Evolutionary conservation across 2,113 vertebrate genomes (phyloP), one percentile per base, ranked within the genome.

Genomic region (Anarrhichthys ocellatus): DNA sequence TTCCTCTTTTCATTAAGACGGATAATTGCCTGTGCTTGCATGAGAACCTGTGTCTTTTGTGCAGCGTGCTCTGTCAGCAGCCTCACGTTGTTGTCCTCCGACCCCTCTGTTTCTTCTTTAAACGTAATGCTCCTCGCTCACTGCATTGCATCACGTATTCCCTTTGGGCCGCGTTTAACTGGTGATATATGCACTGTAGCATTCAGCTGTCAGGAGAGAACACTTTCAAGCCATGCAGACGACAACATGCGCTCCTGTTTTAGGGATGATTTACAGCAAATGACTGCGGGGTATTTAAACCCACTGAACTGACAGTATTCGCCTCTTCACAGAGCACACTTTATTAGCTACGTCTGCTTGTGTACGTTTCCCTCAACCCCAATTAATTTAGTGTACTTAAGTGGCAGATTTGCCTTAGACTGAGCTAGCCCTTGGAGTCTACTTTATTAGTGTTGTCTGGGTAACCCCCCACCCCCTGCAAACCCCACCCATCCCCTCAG

Each of bases 381-480:
- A 85, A 85, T 92, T 91, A 86, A 90, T 93, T 90, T 82, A 65
- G 80, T 82, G 52, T 78, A 63, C 79, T 84, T 90, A 90, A 81
- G 86, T 79, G 83, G 78, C 83, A 79, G 70, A 85, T 90, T 92
- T 91, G 76, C 80, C 76, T 86, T 73, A 54, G 65, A 71, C 72
- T 62, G 64, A 11, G 48, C 38, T 74, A 44, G 52, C 74, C 81
- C 81, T 91, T 65, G 38, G 68, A 73, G 78, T 87, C 75, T 78
- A 73, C 81, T 91, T 93, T 89, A 86, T 92, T 84, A 85, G 71
- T 27, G 78, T 85, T 89, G 90, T 88, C 87, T 75, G 69, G 80
- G 76, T 84, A 84, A 91, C 83, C 54, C 44, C 9, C 32, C 42
- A 5, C 40, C 24, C 14, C 17, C 18, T 34, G 32, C 38, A 69